phyloP scores from a whole-genome alignment of 2,888 invertebrate species.

The Flexamia atlantica region DNA sequence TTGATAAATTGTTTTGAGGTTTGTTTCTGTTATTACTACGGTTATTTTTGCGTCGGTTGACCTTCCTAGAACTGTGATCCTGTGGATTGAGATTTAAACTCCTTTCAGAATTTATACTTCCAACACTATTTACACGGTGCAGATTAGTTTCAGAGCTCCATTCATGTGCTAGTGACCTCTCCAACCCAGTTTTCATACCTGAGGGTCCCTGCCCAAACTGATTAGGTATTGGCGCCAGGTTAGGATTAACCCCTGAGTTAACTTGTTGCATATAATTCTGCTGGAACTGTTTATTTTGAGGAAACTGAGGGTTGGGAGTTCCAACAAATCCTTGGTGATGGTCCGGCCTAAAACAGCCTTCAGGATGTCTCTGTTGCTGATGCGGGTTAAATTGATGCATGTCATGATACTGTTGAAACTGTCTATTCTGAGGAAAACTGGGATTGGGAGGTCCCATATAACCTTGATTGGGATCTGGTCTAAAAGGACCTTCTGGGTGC shows the following conservation, averaged over 20 bases:
- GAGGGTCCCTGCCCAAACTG: neutral
- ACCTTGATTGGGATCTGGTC: neutral
- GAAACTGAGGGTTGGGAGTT: neutral
- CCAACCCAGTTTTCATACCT: neutral
- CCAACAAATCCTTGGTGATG: neutral
- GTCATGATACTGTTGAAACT: too few relatives aligned
- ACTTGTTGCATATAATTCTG: neutral
- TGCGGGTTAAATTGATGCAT: neutral
- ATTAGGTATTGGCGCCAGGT: neutral
- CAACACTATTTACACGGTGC: neutral
- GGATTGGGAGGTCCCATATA: neutral
- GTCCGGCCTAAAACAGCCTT: neutral
- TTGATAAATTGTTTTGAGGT: neutral
- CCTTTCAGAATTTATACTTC: neutral
- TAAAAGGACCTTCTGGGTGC: neutral
- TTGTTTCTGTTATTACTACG: neutral
- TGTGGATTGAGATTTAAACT: neutral
- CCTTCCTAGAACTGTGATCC: neutral
- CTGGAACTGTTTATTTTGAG: neutral
- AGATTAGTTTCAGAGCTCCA: slow-evolving; percentile 3
- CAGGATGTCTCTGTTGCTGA: neutral
- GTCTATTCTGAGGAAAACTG: too few relatives aligned
- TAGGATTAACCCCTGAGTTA: neutral
- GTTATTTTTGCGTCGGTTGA: neutral
- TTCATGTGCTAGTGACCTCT: neutral